Conservation (phyloP, 2,113 vertebrate species). For the Diadophis punctatus region DNA sequence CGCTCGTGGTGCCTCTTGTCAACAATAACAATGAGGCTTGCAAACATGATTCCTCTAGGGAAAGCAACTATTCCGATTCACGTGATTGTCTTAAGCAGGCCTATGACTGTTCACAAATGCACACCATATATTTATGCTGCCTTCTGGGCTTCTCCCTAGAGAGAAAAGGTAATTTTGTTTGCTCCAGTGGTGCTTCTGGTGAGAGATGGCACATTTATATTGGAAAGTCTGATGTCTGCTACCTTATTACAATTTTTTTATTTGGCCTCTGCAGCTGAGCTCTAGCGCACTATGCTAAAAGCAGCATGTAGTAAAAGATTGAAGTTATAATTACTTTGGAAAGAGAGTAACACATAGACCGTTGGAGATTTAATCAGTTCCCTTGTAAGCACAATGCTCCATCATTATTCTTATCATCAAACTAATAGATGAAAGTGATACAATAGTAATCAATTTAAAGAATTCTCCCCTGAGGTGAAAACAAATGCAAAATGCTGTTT, state of each 20-base stretch:
- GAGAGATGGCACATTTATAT: slow-evolving; percentile 31
- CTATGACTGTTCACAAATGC: background rate
- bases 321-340: slow-evolving; percentile 38
- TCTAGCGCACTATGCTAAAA: slow-evolving; percentile 31
- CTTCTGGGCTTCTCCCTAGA: slow-evolving; percentile 18
- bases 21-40: slow-evolving; percentile 1
- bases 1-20: background rate
- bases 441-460: slow-evolving; percentile 38
- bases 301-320: slow-evolving; percentile 8
- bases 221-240: background rate
- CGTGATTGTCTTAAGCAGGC: slow-evolving; percentile 21
- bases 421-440: slow-evolving; percentile 8
- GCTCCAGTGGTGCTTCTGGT: background rate
- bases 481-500: slow-evolving; percentile 29
- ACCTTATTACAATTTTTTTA: slow-evolving; percentile 7
- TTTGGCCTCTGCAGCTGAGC: slow-evolving; percentile 22
- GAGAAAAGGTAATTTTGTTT: slow-evolving; percentile 34
- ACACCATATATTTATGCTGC: slow-evolving; percentile 14
- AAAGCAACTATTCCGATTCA: background rate
- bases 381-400: slow-evolving; percentile 12
- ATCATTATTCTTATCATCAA: background rate
- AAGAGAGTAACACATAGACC: fast-evolving
- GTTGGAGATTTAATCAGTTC: slow-evolving; percentile 4
- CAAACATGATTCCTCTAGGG: background rate
- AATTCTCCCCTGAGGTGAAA: slow-evolving; percentile 19